Conservation (phyloP, 2,113 vertebrate genomes). For the Spermophilus dauricus region DNA sequence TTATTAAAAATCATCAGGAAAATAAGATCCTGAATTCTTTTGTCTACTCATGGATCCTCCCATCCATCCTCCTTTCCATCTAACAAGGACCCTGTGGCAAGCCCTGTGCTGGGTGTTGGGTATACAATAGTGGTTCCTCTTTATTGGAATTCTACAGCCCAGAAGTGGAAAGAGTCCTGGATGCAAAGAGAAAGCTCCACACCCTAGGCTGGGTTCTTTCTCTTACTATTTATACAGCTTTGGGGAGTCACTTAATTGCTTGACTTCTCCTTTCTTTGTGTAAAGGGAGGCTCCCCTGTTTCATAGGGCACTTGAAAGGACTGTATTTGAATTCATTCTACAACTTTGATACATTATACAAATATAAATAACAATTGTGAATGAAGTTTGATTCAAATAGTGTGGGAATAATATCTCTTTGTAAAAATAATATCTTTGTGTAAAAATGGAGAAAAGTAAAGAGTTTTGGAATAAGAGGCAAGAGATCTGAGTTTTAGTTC, state of each 20-base stretch:
- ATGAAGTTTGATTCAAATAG: conserved; percentile 15
- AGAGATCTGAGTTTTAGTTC: neutral
- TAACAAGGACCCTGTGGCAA: neutral
- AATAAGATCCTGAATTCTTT: neutral
- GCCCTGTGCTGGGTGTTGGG: neutral
- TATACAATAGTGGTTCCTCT: neutral
- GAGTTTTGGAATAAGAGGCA: neutral
- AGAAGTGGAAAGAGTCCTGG: neutral
- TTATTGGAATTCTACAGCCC: neutral
- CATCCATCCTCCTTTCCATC: neutral
- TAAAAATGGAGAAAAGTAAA: neutral
- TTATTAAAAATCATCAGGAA: conserved; percentile 36
- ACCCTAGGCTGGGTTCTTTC: neutral
- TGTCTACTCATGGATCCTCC: neutral
- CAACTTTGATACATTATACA: neutral
- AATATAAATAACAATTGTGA: neutral
- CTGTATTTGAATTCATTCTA: neutral
- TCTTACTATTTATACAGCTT: neutral
- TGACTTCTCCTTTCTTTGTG: conserved; percentile 1
- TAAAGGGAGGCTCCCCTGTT: neutral
- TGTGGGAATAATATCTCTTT: neutral
- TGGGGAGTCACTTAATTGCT: neutral
- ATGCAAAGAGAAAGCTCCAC: neutral
- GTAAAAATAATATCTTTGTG: neutral
- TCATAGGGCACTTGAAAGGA: neutral